phyloP scores from a whole-genome alignment of 2,113 vertebrate species.

The Cheirogaleus medius region DNA sequence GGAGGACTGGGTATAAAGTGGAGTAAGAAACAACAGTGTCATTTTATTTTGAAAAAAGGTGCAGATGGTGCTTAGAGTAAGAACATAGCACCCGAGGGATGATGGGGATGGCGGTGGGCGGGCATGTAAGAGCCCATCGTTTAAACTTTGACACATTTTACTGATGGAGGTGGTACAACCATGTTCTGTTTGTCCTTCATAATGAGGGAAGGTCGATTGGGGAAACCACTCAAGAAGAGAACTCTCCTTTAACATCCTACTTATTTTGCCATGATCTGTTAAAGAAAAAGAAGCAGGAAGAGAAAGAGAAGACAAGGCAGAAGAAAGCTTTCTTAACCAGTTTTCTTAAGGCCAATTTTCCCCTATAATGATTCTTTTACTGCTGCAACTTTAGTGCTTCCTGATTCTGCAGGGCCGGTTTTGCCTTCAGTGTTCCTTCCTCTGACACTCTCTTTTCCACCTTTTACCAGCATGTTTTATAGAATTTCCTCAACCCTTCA shows the following conservation, averaged over 20 bases:
- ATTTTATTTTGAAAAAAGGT: not conserved
- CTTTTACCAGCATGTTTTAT: not conserved
- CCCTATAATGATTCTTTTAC: not conserved
- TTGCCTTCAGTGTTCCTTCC: not conserved
- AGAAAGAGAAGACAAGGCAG: not conserved
- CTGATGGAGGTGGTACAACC: not conserved
- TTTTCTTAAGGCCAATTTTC: not conserved
- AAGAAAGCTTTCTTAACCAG: not conserved
- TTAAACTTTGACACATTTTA: not conserved
- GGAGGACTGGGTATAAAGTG: not conserved
- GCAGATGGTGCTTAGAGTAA: not conserved
- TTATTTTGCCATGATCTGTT: not conserved
- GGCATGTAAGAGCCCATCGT: not conserved
- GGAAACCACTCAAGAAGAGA: not conserved
- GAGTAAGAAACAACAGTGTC: not conserved
- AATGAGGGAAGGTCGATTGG: not conserved
- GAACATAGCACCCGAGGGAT: not conserved
- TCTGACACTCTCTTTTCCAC: not conserved
- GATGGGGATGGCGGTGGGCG: too few relatives aligned
- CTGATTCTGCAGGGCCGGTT: not conserved
- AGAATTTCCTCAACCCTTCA: not conserved
- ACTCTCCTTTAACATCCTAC: not conserved
- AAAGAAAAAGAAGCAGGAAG: not conserved
- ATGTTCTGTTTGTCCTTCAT: not conserved
- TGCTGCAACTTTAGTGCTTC: not conserved